A percentile compares a stretch with the other conserved stretches of the same genome.
Conservation (phyloP, 2,888 invertebrate species). For the Hypomecis atomaria region DNA sequence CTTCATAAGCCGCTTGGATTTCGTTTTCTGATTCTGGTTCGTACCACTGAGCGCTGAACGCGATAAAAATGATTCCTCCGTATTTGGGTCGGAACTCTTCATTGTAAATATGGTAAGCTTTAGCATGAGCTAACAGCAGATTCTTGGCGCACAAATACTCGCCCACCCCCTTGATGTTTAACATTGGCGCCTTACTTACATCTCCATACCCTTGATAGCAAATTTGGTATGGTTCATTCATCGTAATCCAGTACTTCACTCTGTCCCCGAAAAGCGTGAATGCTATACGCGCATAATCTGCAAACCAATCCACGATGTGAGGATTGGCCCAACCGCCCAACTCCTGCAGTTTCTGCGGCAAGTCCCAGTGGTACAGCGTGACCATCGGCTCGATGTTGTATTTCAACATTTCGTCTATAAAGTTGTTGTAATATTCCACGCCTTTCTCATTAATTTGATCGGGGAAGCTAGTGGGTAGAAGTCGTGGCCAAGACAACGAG, state of each 20-base stretch:
- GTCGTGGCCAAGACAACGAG: slow-evolving; percentile 86
- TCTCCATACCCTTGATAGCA: slow-evolving; percentile 71
- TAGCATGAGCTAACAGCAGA: slow-evolving; percentile 81
- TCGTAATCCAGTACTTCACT: slow-evolving; percentile 82
- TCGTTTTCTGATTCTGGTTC: slow-evolving; percentile 66
- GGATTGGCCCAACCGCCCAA: slow-evolving; percentile 80
- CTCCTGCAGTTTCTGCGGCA: slow-evolving; percentile 76
- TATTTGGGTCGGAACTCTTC: slow-evolving; percentile 60
- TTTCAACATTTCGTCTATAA: slow-evolving; percentile 84
- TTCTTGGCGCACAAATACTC: slow-evolving; percentile 78
- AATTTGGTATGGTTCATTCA: slow-evolving; percentile 79
- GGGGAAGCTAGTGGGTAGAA: slow-evolving; percentile 82
- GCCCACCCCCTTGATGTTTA: slow-evolving; percentile 68
- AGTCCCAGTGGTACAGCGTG: slow-evolving; percentile 79
- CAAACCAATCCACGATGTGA: slow-evolving; percentile 69
- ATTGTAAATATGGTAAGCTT: slow-evolving; percentile 67
- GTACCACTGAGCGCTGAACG: slow-evolving; percentile 82
- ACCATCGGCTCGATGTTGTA: slow-evolving; percentile 85
- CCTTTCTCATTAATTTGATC: slow-evolving; percentile 80
- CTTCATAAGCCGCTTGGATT: slow-evolving; percentile 76
- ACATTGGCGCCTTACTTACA: slow-evolving; percentile 52
- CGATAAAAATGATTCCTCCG: slow-evolving; percentile 69
- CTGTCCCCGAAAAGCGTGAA: slow-evolving; percentile 74
- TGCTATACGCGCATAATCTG: slow-evolving; percentile 67
- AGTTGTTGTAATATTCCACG: slow-evolving; percentile 85